Evolutionary conservation across 2,888 invertebrate species (phyloP).

Genomic region (Herminia tarsipennalis): DNA sequence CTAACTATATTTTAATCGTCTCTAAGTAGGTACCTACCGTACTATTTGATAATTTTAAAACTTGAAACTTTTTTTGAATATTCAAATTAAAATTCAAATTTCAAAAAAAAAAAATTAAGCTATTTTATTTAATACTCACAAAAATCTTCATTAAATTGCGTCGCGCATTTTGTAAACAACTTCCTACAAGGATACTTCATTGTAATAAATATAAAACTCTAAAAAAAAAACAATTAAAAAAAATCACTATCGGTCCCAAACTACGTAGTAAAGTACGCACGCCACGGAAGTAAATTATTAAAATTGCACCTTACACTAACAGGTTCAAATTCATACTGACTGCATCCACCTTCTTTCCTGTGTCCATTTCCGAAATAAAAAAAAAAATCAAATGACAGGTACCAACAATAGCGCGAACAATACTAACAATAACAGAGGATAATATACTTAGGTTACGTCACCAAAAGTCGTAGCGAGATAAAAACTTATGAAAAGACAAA

Average conservation of each 20-base stretch:
- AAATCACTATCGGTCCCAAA: too few species aligned
- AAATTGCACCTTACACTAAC: constrained; percentile 75
- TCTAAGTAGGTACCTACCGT: too few species aligned
- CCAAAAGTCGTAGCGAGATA: constrained; percentile 21
- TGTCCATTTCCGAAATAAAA: constrained; percentile 80
- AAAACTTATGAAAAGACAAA: constrained; percentile 31
- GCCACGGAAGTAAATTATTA: constrained; percentile 36
- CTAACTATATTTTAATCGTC: too few species aligned
- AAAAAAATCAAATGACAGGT: constrained; percentile 68
- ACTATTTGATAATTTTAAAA: too few species aligned
- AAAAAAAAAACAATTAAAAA: constrained; percentile 15
- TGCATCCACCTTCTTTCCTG: constrained; percentile 62
- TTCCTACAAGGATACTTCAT: constrained; percentile 78
- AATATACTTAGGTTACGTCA: constrained; percentile 42
- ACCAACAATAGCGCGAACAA: constrained; percentile 51
- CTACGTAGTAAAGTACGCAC: background rate
- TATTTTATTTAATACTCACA: too few species aligned
- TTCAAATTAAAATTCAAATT: background rate
- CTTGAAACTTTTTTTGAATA: too few species aligned
- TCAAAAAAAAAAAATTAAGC: background rate
- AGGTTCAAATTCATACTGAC: constrained; percentile 76
- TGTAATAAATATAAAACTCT: constrained; percentile 32
- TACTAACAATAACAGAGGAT: constrained; percentile 43
- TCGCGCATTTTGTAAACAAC: constrained; percentile 55
- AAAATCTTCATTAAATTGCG: constrained; percentile 60